Evolutionary conservation across 1,140 invertebrate species (phyloP).

Genomic region (Reticulitermes speratus): DNA sequence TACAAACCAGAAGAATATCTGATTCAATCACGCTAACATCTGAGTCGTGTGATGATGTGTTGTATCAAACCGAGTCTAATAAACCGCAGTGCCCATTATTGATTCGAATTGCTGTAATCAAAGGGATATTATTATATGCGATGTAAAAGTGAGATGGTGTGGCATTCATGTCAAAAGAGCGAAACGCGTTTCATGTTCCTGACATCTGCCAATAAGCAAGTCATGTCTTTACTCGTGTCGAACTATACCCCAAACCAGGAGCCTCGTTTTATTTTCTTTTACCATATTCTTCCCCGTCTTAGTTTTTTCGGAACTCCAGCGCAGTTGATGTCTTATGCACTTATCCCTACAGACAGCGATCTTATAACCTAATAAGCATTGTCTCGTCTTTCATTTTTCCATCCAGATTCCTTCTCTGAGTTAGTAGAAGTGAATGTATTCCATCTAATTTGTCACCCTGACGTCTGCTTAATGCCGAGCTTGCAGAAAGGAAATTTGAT

Average conservation of each 20-base stretch:
- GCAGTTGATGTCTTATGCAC: not conserved
- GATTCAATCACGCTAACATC: no score
- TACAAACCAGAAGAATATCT: no score
- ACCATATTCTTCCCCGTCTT: not conserved
- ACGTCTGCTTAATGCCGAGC: conserved; percentile 12
- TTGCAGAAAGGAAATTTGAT: conserved; percentile 16
- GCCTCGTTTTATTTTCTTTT: not conserved
- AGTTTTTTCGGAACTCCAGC: not conserved
- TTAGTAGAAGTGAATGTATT: not conserved
- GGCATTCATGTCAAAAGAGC: no score
- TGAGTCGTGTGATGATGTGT: no score
- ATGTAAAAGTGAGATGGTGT: no score
- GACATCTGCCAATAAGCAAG: no score
- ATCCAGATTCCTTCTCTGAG: not conserved
- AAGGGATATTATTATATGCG: no score
- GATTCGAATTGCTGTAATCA: no score
- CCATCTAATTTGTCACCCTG: conserved; percentile 4
- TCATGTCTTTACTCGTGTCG: not conserved
- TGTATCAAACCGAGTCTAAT: no score
- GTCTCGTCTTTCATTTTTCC: conserved; percentile 10
- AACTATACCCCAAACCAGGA: not conserved
- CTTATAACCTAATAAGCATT: conserved; percentile 13
- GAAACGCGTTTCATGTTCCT: no score
- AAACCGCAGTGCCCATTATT: no score
- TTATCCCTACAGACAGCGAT: not conserved